Conservation (phyloP, 1,140 invertebrate genomes). For the Drosophila mauritiana region DNA sequence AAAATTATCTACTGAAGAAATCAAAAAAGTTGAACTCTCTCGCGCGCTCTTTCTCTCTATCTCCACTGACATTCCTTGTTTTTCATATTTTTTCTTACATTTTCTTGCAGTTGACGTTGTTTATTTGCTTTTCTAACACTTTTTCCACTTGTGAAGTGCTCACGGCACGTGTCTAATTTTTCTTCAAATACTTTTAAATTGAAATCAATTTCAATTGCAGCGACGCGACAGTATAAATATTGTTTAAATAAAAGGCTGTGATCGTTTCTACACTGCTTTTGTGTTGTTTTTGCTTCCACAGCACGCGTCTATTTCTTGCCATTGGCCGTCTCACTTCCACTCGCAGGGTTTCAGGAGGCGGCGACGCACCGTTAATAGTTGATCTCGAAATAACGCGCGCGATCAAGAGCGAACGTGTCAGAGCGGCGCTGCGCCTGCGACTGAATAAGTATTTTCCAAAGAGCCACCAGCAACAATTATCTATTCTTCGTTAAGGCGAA, state of each 20-base stretch:
- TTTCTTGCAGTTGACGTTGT: slow-evolving; percentile 51
- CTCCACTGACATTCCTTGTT: slow-evolving; percentile 28
- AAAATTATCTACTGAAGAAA: slow-evolving; percentile 22
- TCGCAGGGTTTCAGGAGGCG: slow-evolving; percentile 26
- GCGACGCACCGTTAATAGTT: slow-evolving; percentile 68
- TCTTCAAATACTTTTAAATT: slow-evolving; percentile 60
- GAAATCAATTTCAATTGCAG: slow-evolving; percentile 52
- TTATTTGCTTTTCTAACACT: slow-evolving; percentile 26
- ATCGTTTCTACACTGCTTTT: slow-evolving; percentile 17
- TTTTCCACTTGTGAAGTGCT: slow-evolving; percentile 7
- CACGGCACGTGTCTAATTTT: slow-evolving; percentile 2
- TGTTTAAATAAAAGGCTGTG: slow-evolving; percentile 31
- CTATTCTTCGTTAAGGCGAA: slow-evolving; percentile 65
- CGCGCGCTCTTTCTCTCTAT: slow-evolving; percentile 32
- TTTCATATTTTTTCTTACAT: slow-evolving; percentile 54
- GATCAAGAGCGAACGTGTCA: slow-evolving; percentile 28
- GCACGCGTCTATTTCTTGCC: slow-evolving; percentile 47
- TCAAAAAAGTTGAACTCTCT: slow-evolving; percentile 43
- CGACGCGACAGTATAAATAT: slow-evolving; percentile 45
- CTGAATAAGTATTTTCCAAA: slow-evolving; percentile 60
- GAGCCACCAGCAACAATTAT: slow-evolving; percentile 65
- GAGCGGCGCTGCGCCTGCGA: slow-evolving; percentile 48
- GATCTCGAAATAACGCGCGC: slow-evolving; percentile 60
- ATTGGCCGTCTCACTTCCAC: slow-evolving; percentile 51
- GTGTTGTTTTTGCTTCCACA: background rate